These are phyloP conservation scores for Saturnia pavonia DNA, from an alignment of 2,888 invertebrate species.

Conservation along the genomic window DNA sequence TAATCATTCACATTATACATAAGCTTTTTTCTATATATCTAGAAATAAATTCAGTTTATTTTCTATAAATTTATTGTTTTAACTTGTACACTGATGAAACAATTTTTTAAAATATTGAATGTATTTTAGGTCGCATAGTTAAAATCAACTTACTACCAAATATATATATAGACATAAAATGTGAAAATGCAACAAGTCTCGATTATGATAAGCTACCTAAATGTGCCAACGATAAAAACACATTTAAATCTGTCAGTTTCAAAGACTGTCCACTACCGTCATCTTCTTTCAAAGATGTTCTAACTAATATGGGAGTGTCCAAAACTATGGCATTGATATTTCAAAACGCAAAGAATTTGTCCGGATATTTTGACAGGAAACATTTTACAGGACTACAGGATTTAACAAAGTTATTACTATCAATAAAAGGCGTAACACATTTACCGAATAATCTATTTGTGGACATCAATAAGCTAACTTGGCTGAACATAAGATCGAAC, in stretches of 20 bases:
- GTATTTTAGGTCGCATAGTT: conserved; percentile 66
- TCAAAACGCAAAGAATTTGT: conserved; percentile 76
- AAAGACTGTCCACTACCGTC: conserved; percentile 80
- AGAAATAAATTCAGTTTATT: too few species aligned
- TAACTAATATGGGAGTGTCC: conserved; percentile 71
- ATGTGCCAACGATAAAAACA: conserved; percentile 64
- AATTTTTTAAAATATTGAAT: background rate
- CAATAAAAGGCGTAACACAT: conserved; percentile 82
- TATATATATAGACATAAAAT: conserved; percentile 70
- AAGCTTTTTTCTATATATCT: too few species aligned
- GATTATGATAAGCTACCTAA: conserved; percentile 74
- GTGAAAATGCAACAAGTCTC: conserved; percentile 64
- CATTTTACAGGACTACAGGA: conserved; percentile 82
- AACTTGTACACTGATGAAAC: background rate
- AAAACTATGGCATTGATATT: conserved; percentile 80
- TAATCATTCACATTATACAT: conserved; percentile 31
- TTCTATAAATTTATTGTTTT: too few species aligned
- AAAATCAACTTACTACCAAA: conserved; percentile 71
- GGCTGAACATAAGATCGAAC: conserved; percentile 84
- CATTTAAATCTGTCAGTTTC: conserved; percentile 74
- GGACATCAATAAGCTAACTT: conserved; percentile 82
- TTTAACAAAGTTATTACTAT: conserved; percentile 79
- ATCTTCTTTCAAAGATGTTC: conserved; percentile 73
- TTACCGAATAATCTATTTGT: conserved; percentile 84
- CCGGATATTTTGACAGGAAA: conserved; percentile 79